phyloP scores from a whole-genome alignment of 1,140 invertebrate species.

The Drosophila nasuta region DNA sequence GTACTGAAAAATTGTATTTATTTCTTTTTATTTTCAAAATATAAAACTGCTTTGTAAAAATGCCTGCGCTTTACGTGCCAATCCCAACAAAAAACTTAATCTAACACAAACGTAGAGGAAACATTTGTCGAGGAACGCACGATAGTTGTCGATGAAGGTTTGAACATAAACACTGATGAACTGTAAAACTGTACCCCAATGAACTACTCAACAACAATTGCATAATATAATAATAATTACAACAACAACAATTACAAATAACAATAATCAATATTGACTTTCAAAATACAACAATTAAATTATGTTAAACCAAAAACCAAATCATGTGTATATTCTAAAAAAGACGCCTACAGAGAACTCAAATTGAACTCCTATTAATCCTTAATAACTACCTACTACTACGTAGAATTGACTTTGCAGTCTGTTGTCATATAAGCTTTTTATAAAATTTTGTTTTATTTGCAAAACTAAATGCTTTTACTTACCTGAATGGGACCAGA shows the following conservation, averaged over 20 bases:
- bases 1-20: constrained; percentile 50
- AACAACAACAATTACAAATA: constrained; percentile 24
- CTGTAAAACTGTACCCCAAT: constrained; percentile 76
- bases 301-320: constrained; percentile 58
- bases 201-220: constrained; percentile 75
- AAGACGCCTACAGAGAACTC: constrained; percentile 55
- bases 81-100: constrained; percentile 58
- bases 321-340: constrained; percentile 84
- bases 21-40: constrained; percentile 66
- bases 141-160: constrained; percentile 84
- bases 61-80: constrained; percentile 69
- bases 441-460: constrained; percentile 25
- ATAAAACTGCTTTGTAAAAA: constrained; percentile 63
- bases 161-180: constrained; percentile 83
- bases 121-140: constrained; percentile 84
- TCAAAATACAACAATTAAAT: constrained; percentile 76
- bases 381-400: constrained; percentile 59
- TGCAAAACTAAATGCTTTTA: constrained; percentile 56
- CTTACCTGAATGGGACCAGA: constrained; percentile 49
- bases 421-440: constrained; percentile 76
- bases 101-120: constrained; percentile 75
- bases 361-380: constrained; percentile 60
- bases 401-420: constrained; percentile 40
- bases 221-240: constrained; percentile 58
- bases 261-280: constrained; percentile 78